These are phyloP conservation scores for Pampus argenteus DNA, from an alignment of 2,797 vertebrate species.

Conservation along the genomic window DNA sequence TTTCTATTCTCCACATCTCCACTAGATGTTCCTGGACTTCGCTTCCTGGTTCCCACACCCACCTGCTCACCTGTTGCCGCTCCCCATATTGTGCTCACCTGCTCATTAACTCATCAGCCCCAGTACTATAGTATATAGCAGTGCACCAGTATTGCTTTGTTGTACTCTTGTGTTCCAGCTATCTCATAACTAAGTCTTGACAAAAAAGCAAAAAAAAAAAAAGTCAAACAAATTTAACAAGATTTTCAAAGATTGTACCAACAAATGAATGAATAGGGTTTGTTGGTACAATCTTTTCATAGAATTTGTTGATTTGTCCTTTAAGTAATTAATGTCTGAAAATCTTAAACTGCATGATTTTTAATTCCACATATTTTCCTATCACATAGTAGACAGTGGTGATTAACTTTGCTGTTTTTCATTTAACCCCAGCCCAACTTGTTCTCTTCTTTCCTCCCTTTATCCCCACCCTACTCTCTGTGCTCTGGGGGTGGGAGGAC, in stretches of 20 bases:
- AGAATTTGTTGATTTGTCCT: conserved; percentile 2
- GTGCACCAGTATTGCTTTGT: no score
- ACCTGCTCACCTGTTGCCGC: not conserved
- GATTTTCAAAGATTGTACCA: not conserved
- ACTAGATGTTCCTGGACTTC: not conserved
- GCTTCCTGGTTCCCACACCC: no score
- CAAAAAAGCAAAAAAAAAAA: not conserved
- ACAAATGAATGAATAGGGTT: not conserved
- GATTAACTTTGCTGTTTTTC: conserved; percentile 59
- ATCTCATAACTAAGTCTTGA: no score
- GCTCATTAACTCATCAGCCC: not conserved
- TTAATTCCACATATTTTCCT: conserved; percentile 8
- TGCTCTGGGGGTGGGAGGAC: conserved; percentile 73
- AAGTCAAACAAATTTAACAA: not conserved
- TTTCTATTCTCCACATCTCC: not conserved
- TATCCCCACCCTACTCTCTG: conserved; percentile 62
- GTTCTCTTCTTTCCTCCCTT: conserved; percentile 48
- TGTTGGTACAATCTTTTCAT: not conserved
- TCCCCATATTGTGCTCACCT: not conserved
- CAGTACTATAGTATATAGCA: not conserved
- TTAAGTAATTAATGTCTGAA: conserved; percentile 10
- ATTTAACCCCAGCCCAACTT: conserved; percentile 53
- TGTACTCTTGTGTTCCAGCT: no score
- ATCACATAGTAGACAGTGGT: conserved; percentile 33
- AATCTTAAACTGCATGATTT: conserved; percentile 2